Base-by-base conservation (phyloP, 2,113 vertebrate species). In the Peromyscus maniculatus region DNA sequence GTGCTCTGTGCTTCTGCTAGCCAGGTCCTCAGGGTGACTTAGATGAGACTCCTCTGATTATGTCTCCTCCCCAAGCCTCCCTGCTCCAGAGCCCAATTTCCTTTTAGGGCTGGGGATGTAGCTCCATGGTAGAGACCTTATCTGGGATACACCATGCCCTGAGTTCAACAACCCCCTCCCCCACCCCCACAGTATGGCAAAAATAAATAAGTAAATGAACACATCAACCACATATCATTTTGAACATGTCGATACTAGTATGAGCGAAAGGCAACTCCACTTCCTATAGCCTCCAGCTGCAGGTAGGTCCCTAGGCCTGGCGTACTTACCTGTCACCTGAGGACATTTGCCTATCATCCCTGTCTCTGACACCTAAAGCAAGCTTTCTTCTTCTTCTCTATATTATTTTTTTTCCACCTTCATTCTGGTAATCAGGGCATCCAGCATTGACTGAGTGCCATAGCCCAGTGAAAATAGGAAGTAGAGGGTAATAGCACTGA, bases 211-310 rank as follows among this genome's bases (percentile, higher is more conserved):
- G 62, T 22, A 46, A 69, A 31, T 57, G 55, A 71, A 86, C 22
- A 91, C 22, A 84, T 33, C 15, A 8, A 21, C 7, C 0, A 6
- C 1, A 0, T 75, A 59, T 69, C 62, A 79, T 59, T 66, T 31
- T 79, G 71, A 22, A 52, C 36, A 8, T 71, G 9, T 52, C 28
- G 19, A 36, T 16, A 46, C n/a, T 28, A 8, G 21, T 26, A 1
- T 28, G 46, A 49, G 6, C 62, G 13, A 64, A 22, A 21, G 52
- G n/a, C 1, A 0, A 5, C 4, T 6, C 0, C 5, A 0, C 24
- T 6, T 8, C 28, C 2, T 6, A 1, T 21, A 46, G 49, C 16
- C 62, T 22, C 11, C 69, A 66, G 13, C 1, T 1, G 0, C 21
- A 3, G 5, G 31, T 43, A 39, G 55, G 31, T 3, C 36, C 24